Base-by-base conservation (phyloP, 2,113 vertebrate species). In the Sinocyclocheilus anshuiensis region DNA sequence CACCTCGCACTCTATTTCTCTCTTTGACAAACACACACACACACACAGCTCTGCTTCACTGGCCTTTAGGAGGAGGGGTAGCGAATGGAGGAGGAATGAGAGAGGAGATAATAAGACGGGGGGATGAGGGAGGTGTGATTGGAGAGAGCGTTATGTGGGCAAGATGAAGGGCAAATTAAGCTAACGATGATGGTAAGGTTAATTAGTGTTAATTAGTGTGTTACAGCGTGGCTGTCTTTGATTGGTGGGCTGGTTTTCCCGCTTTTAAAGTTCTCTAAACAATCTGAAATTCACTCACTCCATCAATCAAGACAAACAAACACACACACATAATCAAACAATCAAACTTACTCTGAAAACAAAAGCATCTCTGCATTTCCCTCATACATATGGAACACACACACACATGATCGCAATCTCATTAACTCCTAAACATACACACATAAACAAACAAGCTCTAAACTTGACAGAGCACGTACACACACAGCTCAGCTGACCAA, bases 1-100 rank as follows among this genome's bases (percentile, higher is more conserved):
- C 85, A 86, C 88, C 82, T 87, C 86, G 8, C 83, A 9, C 76
- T 85, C 82, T 77, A 87, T 87, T 83, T 83, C 80, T 86, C 76
- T 81, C 67, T 85, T 71, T 84, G 72, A 84, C 77, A 84, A 69
- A 84, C 67, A 81, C 20, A 83, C 59, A 84, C 61, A 74, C 36
- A 67, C 82, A 81, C 50, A 11, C 24, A 53, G 83, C 83, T 79
- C 85, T 26, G 79, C 83, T 86, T 87, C 78, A 90, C 33, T 65
- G 77, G 78, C 78, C 84, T 81, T 85, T 77, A 77, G 81, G 29
- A 69, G 69, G 33, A 72, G 42, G 65, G 63, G 79, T 45, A 61
- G 78, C 16, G 26, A 53, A 76, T 53, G 81, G 81, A 81, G 75
- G 78, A 87, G 74, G 61, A 83, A 85, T 84, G 86, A 85, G 69